Evolutionary conservation across 2,888 invertebrate species (phyloP).

Genomic region (Microplitis deprimator): DNA sequence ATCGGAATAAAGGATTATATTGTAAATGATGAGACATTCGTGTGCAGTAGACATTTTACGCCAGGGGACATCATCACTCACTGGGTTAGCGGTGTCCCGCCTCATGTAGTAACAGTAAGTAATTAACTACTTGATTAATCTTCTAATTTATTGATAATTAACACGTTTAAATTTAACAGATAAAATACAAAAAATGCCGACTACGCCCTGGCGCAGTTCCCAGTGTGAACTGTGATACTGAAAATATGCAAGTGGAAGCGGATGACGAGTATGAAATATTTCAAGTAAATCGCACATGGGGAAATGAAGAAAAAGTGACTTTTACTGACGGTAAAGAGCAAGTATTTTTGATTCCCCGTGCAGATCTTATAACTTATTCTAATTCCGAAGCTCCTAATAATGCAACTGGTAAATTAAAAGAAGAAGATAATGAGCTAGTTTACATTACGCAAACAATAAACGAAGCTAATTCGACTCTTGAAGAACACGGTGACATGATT

Average conservation of each 20-base stretch:
- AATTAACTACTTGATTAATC: conserved; percentile 1
- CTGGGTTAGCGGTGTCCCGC: conserved; percentile 67
- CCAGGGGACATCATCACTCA: conserved; percentile 66
- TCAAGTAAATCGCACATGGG: conserved; percentile 46
- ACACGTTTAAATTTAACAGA: conserved; percentile 45
- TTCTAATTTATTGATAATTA: neutral
- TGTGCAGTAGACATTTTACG: conserved; percentile 67
- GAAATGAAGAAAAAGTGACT: conserved; percentile 25
- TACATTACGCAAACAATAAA: conserved; percentile 35
- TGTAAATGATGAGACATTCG: conserved; percentile 65
- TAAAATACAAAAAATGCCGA: conserved; percentile 66
- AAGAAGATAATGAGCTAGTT: conserved; percentile 24
- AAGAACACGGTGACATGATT: conserved; percentile 44
- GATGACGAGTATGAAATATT: conserved; percentile 49
- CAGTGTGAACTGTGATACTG: conserved; percentile 42
- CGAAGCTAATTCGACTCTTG: conserved; percentile 21
- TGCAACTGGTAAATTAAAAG: conserved; percentile 9
- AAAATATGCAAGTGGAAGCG: conserved; percentile 41
- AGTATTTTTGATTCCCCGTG: conserved; percentile 46
- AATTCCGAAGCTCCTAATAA: conserved; percentile 32
- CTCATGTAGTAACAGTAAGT: conserved; percentile 65
- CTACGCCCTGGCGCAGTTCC: conserved; percentile 63
- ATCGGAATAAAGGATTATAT: conserved; percentile 62
- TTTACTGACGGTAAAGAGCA: conserved; percentile 34
- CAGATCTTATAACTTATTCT: conserved; percentile 35